Evolutionary conservation across 2,888 invertebrate genomes (phyloP), one percentile per base, ranked within the genome.

Genomic region (Hipparchia semele): DNA sequence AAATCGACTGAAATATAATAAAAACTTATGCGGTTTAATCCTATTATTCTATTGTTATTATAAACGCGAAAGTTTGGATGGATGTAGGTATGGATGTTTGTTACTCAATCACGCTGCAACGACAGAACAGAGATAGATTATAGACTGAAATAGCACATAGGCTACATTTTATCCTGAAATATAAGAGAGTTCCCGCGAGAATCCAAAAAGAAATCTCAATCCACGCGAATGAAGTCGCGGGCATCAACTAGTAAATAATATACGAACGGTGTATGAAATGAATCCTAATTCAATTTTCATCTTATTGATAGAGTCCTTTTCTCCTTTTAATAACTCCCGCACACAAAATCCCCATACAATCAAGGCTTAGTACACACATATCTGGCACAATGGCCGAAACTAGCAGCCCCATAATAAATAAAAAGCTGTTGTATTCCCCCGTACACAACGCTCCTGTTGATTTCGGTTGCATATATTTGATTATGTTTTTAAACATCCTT

Each of bases 361-460:
- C 88, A 87, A 82, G 85, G 88, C 88, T 90, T 90, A 89, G 5
- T 5, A 87, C 87, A 73, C 56, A 70, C 68, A 66, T 91, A 90
- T 89, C 90, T 90, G 86, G 89, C 83, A 91, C 90, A 91, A 91
- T 88, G 86, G 88, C 86, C 88, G 86, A 91, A 91, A 89, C 87
- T 89, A 87, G 86, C 90, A 88, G 88, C 87, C 88, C 88, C 87
- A 84, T 91, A 89, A 91, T 91, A 89, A 92, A 91, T 91, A 92
- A 91, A 91, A 91, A 90, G 87, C 86, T 81, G 85, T 83, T 83
- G 86, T 88, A 86, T 85, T 54, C 46, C 79, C 89, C 81, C 81
- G 84, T 90, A 92, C 91, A n/a, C 83, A 89, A 65, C 56, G 33
- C 70, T 60, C 12, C 59, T 23, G 61, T 23, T 66, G 59, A 6